phyloP scores from a whole-genome alignment of 2,113 vertebrate species.

The Centrocercus urophasianus region DNA sequence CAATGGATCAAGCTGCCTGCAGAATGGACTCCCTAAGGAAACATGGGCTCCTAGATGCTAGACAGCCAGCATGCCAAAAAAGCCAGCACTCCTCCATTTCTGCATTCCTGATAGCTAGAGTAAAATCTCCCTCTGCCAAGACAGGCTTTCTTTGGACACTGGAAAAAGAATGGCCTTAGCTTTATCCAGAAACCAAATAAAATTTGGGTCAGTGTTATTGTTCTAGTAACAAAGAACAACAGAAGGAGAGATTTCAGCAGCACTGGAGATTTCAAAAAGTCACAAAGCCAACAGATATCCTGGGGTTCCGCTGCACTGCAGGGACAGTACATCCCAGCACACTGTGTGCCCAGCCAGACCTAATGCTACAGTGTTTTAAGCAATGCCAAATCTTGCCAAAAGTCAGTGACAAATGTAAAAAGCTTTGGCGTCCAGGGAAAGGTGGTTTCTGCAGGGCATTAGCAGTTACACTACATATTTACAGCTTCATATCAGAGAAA shows the following conservation, averaged over 20 bases:
- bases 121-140: neutral
- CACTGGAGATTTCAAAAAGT: neutral
- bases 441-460: neutral
- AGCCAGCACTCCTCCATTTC: neutral
- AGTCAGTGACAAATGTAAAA: neutral
- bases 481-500: neutral
- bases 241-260: neutral
- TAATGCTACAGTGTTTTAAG: neutral
- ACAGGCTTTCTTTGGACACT: neutral
- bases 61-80: slow-evolving; percentile 9
- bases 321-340: accelerated
- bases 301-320: neutral
- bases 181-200: neutral
- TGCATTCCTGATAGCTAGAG: neutral
- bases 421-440: neutral
- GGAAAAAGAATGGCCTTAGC: neutral
- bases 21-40: slow-evolving; percentile 16
- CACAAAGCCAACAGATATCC: neutral
- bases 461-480: neutral
- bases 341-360: neutral
- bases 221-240: neutral
- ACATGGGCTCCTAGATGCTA: neutral
- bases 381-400: neutral
- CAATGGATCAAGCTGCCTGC: neutral
- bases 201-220: neutral